A percentile compares a stretch with the other conserved stretches of the same genome.
These are phyloP conservation scores for Eucera pruinosa DNA, from an alignment of 2,888 invertebrate genomes.

Conservation along the genomic window DNA sequence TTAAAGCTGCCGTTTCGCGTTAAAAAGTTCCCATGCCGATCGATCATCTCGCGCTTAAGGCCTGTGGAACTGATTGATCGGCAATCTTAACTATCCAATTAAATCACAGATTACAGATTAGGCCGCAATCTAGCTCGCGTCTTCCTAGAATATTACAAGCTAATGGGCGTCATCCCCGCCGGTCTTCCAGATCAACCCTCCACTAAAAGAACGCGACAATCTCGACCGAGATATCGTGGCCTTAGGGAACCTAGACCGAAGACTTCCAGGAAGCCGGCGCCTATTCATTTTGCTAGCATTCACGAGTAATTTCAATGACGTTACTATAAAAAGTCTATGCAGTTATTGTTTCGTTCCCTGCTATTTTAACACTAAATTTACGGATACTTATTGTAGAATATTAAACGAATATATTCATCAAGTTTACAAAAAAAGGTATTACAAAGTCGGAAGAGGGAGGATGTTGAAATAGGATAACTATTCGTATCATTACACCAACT, in stretches of 20 bases:
- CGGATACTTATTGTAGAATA: no score
- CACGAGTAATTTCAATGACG: constrained; percentile 77
- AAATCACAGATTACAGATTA: constrained; percentile 88
- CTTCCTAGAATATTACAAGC: constrained; percentile 92
- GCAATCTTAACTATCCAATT: constrained; percentile 63
- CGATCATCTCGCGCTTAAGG: background rate
- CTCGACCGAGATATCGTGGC: constrained; percentile 78
- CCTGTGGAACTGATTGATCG: background rate
- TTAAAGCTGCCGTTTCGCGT: background rate
- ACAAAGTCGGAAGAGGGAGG: no score
- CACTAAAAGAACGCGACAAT: constrained; percentile 80
- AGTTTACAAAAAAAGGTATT: no score
- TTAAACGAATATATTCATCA: no score
- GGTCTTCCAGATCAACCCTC: constrained; percentile 82
- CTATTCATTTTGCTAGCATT: constrained; percentile 81
- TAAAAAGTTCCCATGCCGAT: background rate
- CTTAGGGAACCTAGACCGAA: constrained; percentile 79
- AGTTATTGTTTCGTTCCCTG: no score
- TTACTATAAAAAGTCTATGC: background rate
- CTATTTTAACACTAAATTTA: no score
- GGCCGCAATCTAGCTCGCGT: constrained; percentile 91
- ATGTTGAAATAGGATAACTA: no score
- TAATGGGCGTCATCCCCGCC: constrained; percentile 88
- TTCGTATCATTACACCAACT: no score
- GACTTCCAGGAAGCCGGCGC: constrained; percentile 81